A percentile compares a stretch with the other conserved stretches of the same genome.
Evolutionary conservation across 2,797 vertebrate genomes (phyloP).

Genomic region (Garrulus glandarius): DNA sequence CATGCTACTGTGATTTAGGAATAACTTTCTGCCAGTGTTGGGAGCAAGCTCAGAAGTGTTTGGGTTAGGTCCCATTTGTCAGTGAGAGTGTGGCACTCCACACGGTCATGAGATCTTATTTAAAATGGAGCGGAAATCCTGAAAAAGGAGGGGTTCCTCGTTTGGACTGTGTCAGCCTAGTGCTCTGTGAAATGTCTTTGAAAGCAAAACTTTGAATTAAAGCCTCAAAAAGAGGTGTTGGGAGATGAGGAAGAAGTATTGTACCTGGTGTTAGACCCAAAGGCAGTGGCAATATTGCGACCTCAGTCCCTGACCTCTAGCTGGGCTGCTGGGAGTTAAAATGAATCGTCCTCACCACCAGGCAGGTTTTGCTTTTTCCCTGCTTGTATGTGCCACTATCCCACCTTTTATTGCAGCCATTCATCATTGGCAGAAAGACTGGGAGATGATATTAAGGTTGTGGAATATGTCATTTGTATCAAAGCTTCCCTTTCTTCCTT

Average conservation of each 20-base stretch:
- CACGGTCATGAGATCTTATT: not conserved
- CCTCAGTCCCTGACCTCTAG: not conserved
- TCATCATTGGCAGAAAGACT: conserved; percentile 45
- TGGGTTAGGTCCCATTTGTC: not conserved
- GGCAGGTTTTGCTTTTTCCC: conserved; percentile 37
- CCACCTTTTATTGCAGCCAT: conserved; percentile 55
- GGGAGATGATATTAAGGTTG: conserved; percentile 52
- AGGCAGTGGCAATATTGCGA: not conserved
- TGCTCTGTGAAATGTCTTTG: not conserved
- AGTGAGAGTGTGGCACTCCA: not conserved
- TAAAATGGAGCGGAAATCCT: not conserved
- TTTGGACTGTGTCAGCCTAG: not conserved
- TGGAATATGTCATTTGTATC: conserved; percentile 38
- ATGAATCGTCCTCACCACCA: not conserved
- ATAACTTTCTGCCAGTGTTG: not conserved
- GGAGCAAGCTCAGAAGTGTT: not conserved
- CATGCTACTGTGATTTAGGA: not conserved
- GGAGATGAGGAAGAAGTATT: not conserved
- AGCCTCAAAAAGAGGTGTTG: not conserved
- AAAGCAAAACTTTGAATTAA: conserved; percentile 12
- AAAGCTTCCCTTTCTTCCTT: not conserved
- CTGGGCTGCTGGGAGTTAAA: not conserved
- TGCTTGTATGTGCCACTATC: conserved; percentile 1
- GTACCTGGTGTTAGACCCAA: not conserved
- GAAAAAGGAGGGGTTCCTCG: not conserved